phyloP scores from a whole-genome alignment of 2,113 vertebrate genomes.

The Aviceda subcristata region DNA sequence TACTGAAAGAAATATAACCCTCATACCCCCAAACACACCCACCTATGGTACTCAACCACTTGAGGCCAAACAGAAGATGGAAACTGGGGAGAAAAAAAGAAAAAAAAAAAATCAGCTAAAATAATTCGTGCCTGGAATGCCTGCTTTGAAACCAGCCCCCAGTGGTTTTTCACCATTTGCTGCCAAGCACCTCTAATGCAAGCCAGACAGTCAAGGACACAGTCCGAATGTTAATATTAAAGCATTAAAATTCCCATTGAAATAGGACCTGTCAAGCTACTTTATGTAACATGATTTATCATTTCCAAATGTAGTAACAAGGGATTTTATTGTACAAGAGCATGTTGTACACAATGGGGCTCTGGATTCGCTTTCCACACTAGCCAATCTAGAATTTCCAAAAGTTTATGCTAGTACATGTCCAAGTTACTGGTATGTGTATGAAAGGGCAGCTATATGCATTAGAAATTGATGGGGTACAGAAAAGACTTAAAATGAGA shows the following conservation, averaged over 20 bases:
- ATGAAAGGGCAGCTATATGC: neutral
- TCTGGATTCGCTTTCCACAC: neutral
- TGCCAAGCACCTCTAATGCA: slow-evolving; percentile 59
- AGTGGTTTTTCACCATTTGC: slow-evolving; percentile 33
- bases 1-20: neutral
- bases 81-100: neutral
- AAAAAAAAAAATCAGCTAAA: neutral
- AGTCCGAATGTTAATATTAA: slow-evolving; percentile 59
- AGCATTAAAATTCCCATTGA: slow-evolving; percentile 64
- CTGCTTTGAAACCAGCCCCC: neutral
- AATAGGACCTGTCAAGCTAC: slow-evolving; percentile 53
- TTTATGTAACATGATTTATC: slow-evolving; percentile 66
- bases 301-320: slow-evolving; percentile 57
- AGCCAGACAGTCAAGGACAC: slow-evolving; percentile 53
- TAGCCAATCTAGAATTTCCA: neutral
- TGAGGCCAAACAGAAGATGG: neutral
- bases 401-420: neutral
- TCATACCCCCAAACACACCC: neutral
- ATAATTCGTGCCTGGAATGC: neutral
- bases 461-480: neutral
- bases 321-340: slow-evolving; percentile 58
- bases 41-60: neutral
- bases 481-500: neutral
- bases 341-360: slow-evolving; percentile 27
- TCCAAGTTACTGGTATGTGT: neutral